Evolutionary conservation across 2,888 invertebrate genomes (phyloP), one percentile per base, ranked within the genome.

Genomic region (Peribatodes rhomboidaria): DNA sequence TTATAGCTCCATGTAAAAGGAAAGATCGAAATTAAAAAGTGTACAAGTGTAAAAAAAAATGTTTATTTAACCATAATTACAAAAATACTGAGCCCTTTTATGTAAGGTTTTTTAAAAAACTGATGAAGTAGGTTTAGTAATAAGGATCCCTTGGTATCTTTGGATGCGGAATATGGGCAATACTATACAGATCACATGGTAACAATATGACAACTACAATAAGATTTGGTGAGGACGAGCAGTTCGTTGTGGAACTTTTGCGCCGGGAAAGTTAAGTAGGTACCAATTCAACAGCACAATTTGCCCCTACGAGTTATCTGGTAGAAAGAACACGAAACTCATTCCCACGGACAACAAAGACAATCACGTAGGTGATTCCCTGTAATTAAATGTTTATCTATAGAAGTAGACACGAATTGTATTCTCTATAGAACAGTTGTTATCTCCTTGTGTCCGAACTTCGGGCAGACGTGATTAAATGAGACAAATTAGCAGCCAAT

Each of bases 401-500:
- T 49, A 31, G 27, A 49, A 16, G 14, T 49, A 31, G 13, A 33
- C 10, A 35, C 13, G 8, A 18, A 11, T 18, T 57, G n/a, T 47
- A 65, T 52, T 41, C 39, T 49, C 44, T 67, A 49, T 58, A 42
- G 49, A 35, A 33, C 54, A 22, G 14, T 37, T 14, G 53, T 56
- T 59, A 50, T 61, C 61, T 69, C 62, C 50, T 63, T 47, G 54
- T 56, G 65, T 55, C 67, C 47, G 44, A 59, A 69, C 55, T 63
- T 58, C 47, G 50, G 57, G 53, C 55, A 61, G 41, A 14, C 31
- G 60, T 69, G 67, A 73, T 73, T 70, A 68, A 68, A 64, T 50
- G 66, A 56, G 60, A 68, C 64, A 66, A 64, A 74, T 69, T 50
- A 64, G 41, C 60, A 55, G 59, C 64, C 65, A 67, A 68, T 69